Evolutionary conservation across 2,888 invertebrate genomes (phyloP).

Genomic region (Diabrotica balteata): DNA sequence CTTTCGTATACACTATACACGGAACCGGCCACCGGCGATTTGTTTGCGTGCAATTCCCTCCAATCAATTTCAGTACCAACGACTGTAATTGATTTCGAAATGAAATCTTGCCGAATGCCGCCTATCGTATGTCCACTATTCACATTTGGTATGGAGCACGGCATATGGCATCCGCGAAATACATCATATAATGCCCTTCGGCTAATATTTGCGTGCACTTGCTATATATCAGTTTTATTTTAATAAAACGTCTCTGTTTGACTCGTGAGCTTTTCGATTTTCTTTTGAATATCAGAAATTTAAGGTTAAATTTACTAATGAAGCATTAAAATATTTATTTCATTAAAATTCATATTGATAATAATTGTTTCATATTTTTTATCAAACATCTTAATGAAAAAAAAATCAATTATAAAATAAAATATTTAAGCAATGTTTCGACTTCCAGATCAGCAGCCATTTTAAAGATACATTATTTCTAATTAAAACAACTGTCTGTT

Average conservation of each 20-base stretch:
- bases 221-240: not conserved
- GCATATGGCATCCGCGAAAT: slow-evolving; percentile 1
- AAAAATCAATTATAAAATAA: no score
- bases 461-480: no score
- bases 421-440: no score
- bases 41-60: not conserved
- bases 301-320: no score
- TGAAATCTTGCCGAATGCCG: not conserved
- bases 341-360: no score
- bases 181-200: not conserved
- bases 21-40: not conserved
- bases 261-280: no score
- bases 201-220: not conserved
- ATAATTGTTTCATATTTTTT: no score
- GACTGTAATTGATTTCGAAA: slow-evolving; percentile 1
- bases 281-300: no score
- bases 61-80: not conserved
- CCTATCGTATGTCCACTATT: not conserved
- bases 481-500: no score
- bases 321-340: no score
- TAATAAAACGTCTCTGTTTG: not conserved
- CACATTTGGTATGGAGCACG: not conserved
- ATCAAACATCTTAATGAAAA: no score
- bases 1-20: not conserved
- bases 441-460: no score